These are phyloP conservation scores for Alces alces DNA, from an alignment of 2,113 vertebrate species.

Conservation along the genomic window DNA sequence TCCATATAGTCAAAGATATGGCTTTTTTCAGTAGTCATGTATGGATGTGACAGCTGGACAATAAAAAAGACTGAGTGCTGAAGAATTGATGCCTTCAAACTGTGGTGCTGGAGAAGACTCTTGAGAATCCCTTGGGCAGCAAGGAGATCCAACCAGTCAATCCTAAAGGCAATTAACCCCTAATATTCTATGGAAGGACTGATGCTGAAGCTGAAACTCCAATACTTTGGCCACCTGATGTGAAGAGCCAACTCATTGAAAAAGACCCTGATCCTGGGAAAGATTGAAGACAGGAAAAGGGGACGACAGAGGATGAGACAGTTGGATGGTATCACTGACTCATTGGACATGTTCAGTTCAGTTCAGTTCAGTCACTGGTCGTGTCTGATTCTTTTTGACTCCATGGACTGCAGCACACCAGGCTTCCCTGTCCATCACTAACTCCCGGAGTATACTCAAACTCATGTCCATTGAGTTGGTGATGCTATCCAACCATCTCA, in stretches of 20 bases:
- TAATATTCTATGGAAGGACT: background rate
- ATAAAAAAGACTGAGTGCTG: too few species aligned
- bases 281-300: background rate
- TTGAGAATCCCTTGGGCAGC: background rate
- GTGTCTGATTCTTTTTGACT: background rate
- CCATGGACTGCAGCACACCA: too few species aligned
- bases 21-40: background rate
- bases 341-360: background rate
- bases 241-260: background rate
- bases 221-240: background rate
- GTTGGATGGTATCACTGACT: background rate
- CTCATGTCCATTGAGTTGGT: too few species aligned
- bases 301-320: background rate
- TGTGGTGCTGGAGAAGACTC: background rate
- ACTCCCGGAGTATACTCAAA: too few species aligned
- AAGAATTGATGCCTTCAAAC: background rate
- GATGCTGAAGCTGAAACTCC: background rate
- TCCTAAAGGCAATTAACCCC: background rate
- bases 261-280: background rate
- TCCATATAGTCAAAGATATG: background rate
- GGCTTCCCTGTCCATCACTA: too few species aligned
- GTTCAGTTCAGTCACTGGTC: background rate
- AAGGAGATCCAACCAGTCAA: background rate
- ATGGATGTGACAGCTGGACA: background rate
- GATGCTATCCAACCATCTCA: too few species aligned